Evolutionary conservation across 2,888 invertebrate species (phyloP), one percentile per base, ranked within the genome.

Genomic region (Plebejus melissa): DNA sequence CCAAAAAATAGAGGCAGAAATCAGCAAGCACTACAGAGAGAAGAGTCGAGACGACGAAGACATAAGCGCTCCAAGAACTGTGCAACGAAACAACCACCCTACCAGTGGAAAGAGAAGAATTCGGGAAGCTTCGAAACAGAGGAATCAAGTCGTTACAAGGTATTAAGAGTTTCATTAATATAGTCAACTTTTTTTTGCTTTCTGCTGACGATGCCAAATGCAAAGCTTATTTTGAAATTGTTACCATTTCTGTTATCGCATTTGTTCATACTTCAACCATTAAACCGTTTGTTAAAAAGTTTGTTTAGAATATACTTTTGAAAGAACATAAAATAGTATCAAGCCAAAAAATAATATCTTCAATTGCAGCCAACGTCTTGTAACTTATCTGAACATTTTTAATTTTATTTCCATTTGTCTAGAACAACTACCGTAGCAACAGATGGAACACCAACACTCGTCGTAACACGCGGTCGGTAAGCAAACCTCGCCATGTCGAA

Each of bases 401-500:
- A 41, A 41, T n/a, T 65, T 38, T 28, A 4, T 57, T 69, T 38
- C 32, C 2, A 41, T 11, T 5, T 2, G n/a, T 86, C 77, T 83
- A 90, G 90, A 85, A 84, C 78, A 83, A 84, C 76, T 82, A 82
- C 75, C 80, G 82, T 77, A 80, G 81, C 11, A 79, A 77, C 22
- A 78, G 78, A 50, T 75, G 79, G 57, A 79, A 82, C 78, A 80
- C 86, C 54, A 81, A 79, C 50, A 77, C 81, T 50, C 81, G 82
- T 74, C 86, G 88, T 1, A 80, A 83, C n/a, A 84, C 86, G 1
- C 94, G 97, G 80, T 97, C 97, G 77, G 95, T 97, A 79, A 97
- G 97, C 88, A 95, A 94, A 82, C 95, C 96, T 41, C 95, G 96
- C 76, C 97, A 96, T 88, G 98, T 98, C 60, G 98, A 98, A 90